Percentiles rank a stretch among this genome's conserved stretches.
Evolutionary conservation across 2,797 vertebrate species (phyloP).

Genomic region (Pelochelys cantorii): DNA sequence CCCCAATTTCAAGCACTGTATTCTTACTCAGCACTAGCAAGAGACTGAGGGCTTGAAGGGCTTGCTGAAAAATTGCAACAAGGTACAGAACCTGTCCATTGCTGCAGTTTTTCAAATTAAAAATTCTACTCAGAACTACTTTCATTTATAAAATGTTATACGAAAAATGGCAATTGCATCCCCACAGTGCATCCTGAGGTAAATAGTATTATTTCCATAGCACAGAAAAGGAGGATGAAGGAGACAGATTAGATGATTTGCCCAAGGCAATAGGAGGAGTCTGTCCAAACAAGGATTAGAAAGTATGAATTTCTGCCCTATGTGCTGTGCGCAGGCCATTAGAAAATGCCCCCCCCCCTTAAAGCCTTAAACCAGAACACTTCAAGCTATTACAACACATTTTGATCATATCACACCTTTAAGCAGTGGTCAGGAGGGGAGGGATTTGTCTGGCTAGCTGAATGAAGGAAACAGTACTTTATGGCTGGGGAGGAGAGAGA

Average conservation of each 20-base stretch:
- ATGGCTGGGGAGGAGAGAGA: no score
- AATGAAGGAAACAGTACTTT: no score
- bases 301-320: not conserved
- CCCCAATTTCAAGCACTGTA: not conserved
- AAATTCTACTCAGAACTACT: not conserved
- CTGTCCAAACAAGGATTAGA: not conserved
- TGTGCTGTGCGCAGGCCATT: not conserved
- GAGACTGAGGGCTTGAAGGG: not conserved
- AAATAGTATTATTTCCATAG: not conserved
- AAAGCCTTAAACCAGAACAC: not conserved
- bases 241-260: not conserved
- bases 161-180: not conserved
- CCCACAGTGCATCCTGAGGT: not conserved
- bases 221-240: not conserved
- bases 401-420: not conserved
- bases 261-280: not conserved
- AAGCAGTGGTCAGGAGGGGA: no score
- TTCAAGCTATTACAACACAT: not conserved
- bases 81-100: accelerated
- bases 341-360: not conserved
- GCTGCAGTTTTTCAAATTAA: not conserved
- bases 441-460: no score
- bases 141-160: not conserved
- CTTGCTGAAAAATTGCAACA: not conserved
- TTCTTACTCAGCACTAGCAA: not conserved